A percentile compares a stretch with the other conserved stretches of the same genome.
Evolutionary conservation across 1,140 invertebrate genomes (phyloP).

Genomic region (Ceratitis capitata): DNA sequence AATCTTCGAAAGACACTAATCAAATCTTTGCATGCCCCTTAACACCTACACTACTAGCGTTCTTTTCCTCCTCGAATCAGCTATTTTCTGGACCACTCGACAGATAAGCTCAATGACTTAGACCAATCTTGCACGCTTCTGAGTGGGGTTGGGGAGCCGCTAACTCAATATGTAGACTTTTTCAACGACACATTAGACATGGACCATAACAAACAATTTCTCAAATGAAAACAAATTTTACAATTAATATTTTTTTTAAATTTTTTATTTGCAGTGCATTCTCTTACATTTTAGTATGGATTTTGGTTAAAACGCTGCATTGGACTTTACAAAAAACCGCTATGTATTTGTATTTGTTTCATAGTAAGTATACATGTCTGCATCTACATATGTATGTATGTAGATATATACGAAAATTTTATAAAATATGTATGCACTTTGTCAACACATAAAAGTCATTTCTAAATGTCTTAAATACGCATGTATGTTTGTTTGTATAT

Average conservation of each 20-base stretch:
- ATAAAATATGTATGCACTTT: background rate
- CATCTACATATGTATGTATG: background rate
- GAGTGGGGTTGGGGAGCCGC: too few species aligned
- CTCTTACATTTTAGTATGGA: slow-evolving; percentile 8
- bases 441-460: background rate
- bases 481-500: background rate
- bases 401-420: background rate
- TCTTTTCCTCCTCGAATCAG: too few species aligned
- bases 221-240: too few species aligned
- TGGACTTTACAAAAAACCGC: slow-evolving; percentile 10
- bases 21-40: too few species aligned
- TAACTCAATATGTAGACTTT: too few species aligned
- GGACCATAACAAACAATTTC: too few species aligned
- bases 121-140: too few species aligned
- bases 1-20: too few species aligned
- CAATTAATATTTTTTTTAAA: background rate
- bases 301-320: slow-evolving; percentile 1
- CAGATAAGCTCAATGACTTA: too few species aligned
- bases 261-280: slow-evolving; percentile 8
- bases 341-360: slow-evolving; percentile 31
- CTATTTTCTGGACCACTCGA: too few species aligned
- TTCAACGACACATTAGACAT: too few species aligned
- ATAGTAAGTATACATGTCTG: slow-evolving; percentile 2
- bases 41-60: too few species aligned
- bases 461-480: slow-evolving; percentile 4